phyloP scores from a whole-genome alignment of 2,888 invertebrate genomes.

The Furcula furcula region DNA sequence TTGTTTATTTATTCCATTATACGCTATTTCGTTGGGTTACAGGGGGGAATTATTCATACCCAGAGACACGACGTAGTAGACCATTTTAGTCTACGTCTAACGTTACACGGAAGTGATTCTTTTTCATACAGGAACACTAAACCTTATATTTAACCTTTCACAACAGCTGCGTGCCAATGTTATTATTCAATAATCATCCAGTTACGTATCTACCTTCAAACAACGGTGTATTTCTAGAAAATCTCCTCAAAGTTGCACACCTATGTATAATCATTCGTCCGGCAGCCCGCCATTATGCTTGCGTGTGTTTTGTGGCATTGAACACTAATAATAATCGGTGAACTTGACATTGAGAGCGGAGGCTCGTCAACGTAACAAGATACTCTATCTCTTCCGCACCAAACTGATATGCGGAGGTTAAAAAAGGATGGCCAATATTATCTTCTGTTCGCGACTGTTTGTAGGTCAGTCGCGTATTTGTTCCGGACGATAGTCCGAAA shows the following conservation, averaged over 20 bases:
- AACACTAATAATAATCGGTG: conserved; percentile 80
- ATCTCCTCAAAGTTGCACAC: conserved; percentile 18
- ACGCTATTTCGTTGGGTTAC: no score
- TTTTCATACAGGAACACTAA: no score
- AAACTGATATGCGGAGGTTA: conserved; percentile 35
- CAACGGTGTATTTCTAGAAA: conserved; percentile 5
- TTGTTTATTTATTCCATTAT: no score
- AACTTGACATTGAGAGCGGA: conserved; percentile 81
- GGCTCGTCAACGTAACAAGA: conserved; percentile 77
- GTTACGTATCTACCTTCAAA: not conserved
- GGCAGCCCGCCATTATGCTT: conserved; percentile 58
- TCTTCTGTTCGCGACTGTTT: conserved; percentile 71
- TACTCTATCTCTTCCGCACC: conserved; percentile 63
- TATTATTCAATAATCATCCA: no score
- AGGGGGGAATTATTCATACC: no score
- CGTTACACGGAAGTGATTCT: no score
- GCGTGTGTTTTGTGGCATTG: conserved; percentile 79
- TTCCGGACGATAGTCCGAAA: conserved; percentile 80
- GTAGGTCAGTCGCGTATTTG: conserved; percentile 80
- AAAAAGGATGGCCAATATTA: conserved; percentile 63
- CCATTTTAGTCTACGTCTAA: no score
- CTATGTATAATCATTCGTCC: conserved; percentile 43
- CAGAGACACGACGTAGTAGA: no score
- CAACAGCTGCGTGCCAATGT: no score
- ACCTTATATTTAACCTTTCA: no score